Percentiles rank a stretch among this genome's conserved stretches.
These are phyloP conservation scores for Porites australiensis DNA, from an alignment of 64 coral and sea anemone species.

Conservation along the genomic window DNA sequence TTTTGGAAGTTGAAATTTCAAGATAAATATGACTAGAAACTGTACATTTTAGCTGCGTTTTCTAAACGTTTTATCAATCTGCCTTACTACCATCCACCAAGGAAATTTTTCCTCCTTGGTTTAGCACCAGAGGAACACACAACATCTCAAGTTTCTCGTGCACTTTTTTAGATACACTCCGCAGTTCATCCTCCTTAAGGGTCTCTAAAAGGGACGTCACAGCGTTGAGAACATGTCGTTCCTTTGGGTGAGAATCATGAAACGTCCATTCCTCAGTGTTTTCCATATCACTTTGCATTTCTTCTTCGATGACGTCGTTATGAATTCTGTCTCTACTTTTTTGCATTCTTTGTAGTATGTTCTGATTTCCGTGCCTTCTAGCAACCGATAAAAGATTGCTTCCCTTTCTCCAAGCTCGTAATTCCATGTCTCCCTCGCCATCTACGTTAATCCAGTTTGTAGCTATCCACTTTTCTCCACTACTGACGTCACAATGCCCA, in stretches of 20 bases:
- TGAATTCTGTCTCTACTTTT: conserved; percentile 22
- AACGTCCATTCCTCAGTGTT: conserved; percentile 11
- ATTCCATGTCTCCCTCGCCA: conserved; percentile 76
- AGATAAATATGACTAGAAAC: no score
- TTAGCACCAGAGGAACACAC: conserved; percentile 84
- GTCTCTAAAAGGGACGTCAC: conserved; percentile 75
- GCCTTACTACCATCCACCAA: conserved; percentile 90
- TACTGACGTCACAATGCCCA: conserved; percentile 87
- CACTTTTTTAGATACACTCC: conserved; percentile 78
- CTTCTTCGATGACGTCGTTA: conserved; percentile 63
- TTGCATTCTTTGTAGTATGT: conserved; percentile 63
- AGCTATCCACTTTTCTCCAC: conserved; percentile 91
- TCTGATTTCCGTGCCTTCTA: conserved; percentile 32
- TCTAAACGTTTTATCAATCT: background rate
- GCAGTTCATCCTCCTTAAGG: conserved; percentile 70
- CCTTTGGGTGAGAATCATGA: conserved; percentile 39
- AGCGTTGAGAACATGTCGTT: conserved; percentile 88
- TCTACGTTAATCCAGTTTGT: conserved; percentile 86
- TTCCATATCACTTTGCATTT: conserved; percentile 79
- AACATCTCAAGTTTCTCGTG: conserved; percentile 91
- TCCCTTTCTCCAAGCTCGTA: conserved; percentile 76
- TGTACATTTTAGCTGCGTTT: no score
- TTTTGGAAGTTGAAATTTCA: no score
- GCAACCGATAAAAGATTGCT: conserved; percentile 63
- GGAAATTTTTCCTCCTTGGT: conserved; percentile 81